Conservation (phyloP, 1,140 invertebrate genomes). For the Drosophila willistoni region DNA sequence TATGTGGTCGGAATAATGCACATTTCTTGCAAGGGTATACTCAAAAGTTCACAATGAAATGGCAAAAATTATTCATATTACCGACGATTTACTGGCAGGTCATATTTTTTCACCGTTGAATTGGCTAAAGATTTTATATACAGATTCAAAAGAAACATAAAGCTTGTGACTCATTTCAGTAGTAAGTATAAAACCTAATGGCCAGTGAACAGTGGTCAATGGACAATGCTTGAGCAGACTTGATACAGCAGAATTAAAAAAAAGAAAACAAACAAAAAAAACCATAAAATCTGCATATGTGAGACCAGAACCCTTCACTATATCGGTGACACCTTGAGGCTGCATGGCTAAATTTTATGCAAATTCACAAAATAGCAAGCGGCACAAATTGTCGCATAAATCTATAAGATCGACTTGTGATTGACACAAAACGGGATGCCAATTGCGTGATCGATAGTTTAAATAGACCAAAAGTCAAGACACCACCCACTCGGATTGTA, state of each 20-base stretch:
- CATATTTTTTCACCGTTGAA: constrained; percentile 55
- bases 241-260: constrained; percentile 23
- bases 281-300: constrained; percentile 39
- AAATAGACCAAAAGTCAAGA: constrained; percentile 17
- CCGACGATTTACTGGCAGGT: constrained; percentile 57
- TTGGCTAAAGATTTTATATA: neutral
- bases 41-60: neutral
- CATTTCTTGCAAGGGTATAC: too few species aligned
- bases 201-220: constrained; percentile 23
- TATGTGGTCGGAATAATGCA: too few species aligned
- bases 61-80: constrained; percentile 27
- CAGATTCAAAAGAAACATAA: constrained; percentile 21
- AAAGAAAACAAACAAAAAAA: neutral
- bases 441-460: constrained; percentile 55
- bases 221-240: constrained; percentile 41
- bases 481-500: constrained; percentile 45
- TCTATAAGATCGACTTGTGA: constrained; percentile 54
- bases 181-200: constrained; percentile 28
- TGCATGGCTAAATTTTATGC: constrained; percentile 37
- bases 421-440: constrained; percentile 71
- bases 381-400: constrained; percentile 57
- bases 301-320: constrained; percentile 43
- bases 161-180: constrained; percentile 42
- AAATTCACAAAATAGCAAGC: constrained; percentile 48
- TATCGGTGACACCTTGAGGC: constrained; percentile 40